These are phyloP conservation scores for Drosophila multiciliata DNA, from an alignment of 2,888 invertebrate genomes.

Conservation along the genomic window DNA sequence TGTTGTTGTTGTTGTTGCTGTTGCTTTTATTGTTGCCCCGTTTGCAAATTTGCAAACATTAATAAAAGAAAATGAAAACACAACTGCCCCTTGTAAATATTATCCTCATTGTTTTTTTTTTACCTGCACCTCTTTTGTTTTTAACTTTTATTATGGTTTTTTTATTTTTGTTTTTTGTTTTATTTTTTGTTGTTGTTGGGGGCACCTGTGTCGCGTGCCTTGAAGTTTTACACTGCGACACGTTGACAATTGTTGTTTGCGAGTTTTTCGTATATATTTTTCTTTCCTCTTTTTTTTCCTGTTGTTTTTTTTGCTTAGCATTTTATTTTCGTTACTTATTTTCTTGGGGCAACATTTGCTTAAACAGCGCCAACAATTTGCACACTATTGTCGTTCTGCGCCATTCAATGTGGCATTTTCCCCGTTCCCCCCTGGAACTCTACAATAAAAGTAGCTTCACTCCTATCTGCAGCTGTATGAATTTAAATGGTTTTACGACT, in stretches of 20 bases:
- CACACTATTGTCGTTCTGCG: conserved; percentile 67
- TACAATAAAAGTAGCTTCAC: conserved; percentile 53
- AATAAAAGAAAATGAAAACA: conserved; percentile 54
- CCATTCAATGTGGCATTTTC: conserved; percentile 19
- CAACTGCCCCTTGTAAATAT: conserved; percentile 57
- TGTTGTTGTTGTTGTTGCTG: conserved; percentile 10
- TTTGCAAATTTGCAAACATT: conserved; percentile 49
- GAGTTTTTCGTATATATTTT: conserved; percentile 19
- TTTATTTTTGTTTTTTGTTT: conserved; percentile 1
- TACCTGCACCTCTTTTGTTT: conserved; percentile 39
- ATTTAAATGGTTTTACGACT: conserved; percentile 75
- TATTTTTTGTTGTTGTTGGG: conserved; percentile 23
- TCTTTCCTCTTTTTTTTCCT: background rate
- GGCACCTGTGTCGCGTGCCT: conserved; percentile 54
- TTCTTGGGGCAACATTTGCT: conserved; percentile 68
- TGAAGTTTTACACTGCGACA: conserved; percentile 54
- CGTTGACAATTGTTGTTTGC: conserved; percentile 58
- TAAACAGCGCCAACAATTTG: conserved; percentile 76
- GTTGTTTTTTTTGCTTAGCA: conserved; percentile 27
- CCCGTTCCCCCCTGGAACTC: background rate
- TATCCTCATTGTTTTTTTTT: conserved; percentile 57
- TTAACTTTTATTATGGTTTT: conserved; percentile 24
- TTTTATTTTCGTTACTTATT: conserved; percentile 48
- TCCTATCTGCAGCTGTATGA: conserved; percentile 63
- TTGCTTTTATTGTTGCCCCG: conserved; percentile 11